Conservation (phyloP, 2,113 vertebrate species). For the Cyprinodon tularosa region DNA sequence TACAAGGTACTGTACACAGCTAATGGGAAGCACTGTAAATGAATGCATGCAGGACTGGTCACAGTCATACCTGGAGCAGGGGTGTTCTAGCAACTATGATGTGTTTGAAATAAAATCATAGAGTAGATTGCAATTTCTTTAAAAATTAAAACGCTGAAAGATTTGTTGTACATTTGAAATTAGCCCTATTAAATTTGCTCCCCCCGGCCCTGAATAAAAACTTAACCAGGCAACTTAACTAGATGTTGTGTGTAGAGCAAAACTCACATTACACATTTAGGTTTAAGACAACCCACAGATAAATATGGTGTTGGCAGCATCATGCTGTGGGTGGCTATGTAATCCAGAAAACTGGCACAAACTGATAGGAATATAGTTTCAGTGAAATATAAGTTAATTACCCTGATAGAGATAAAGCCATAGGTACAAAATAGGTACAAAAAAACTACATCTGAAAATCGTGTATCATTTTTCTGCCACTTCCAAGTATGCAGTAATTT, state of each 20-base stretch:
- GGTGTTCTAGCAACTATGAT: conserved; percentile 8
- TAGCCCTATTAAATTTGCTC: background rate
- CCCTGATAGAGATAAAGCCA: too few relatives aligned
- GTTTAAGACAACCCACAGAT: background rate
- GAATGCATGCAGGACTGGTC: conserved; percentile 26
- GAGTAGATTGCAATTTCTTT: background rate
- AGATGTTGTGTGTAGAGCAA: background rate
- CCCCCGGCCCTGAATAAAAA: background rate
- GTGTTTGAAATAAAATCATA: background rate
- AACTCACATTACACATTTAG: background rate
- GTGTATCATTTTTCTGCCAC: too few relatives aligned
- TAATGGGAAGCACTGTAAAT: conserved; percentile 63
- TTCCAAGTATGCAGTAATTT: too few relatives aligned
- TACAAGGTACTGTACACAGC: conserved; percentile 56
- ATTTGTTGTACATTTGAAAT: background rate
- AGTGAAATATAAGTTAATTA: too few relatives aligned
- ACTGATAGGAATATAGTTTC: background rate
- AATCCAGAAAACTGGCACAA: background rate
- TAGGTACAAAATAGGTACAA: too few relatives aligned
- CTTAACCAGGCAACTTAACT: background rate
- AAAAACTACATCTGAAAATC: too few relatives aligned
- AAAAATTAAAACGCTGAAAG: background rate
- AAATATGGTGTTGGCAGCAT: background rate
- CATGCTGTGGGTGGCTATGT: background rate
- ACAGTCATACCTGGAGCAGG: conserved; percentile 20